These are phyloP conservation scores for Brachyistius frenatus DNA, from an alignment of 2,113 vertebrate genomes.

Conservation along the genomic window DNA sequence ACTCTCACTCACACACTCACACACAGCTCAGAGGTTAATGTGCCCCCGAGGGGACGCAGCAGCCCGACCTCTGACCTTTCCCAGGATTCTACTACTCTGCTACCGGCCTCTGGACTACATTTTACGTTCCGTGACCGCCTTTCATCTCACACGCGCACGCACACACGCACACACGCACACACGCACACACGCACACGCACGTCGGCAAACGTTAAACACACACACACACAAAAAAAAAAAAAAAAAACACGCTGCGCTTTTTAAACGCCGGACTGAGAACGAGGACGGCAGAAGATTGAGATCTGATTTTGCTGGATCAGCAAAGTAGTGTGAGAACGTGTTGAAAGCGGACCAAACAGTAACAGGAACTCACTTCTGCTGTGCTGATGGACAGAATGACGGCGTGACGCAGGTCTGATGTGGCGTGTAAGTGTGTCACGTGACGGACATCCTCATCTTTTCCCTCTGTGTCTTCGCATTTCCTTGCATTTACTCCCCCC, in stretches of 20 bases:
- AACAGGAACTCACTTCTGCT: background rate
- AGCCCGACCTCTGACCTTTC: conserved; percentile 71
- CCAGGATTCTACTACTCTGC: conserved; percentile 52
- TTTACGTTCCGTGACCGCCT: conserved; percentile 57
- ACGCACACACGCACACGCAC: background rate
- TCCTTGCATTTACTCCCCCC: too few relatives aligned
- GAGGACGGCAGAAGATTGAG: background rate
- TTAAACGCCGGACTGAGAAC: background rate
- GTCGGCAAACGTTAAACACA: too few relatives aligned
- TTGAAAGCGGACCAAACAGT: background rate
- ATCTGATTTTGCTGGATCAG: background rate
- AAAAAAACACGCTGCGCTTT: too few relatives aligned
- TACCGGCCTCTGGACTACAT: conserved; percentile 60
- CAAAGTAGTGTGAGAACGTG: background rate
- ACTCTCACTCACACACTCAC: conserved; percentile 14
- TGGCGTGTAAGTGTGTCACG: too few relatives aligned
- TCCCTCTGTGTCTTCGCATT: too few relatives aligned
- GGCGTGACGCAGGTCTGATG: background rate
- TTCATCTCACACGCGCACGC: conserved; percentile 50
- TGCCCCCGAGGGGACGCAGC: conserved; percentile 27
- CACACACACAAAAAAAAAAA: too few relatives aligned
- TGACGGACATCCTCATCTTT: too few relatives aligned
- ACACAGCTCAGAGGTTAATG: conserved; percentile 57
- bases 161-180: background rate
- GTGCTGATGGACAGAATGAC: background rate